These are phyloP conservation scores for Papilio xuthus DNA, from an alignment of 1,140 invertebrate genomes.

Conservation along the genomic window DNA sequence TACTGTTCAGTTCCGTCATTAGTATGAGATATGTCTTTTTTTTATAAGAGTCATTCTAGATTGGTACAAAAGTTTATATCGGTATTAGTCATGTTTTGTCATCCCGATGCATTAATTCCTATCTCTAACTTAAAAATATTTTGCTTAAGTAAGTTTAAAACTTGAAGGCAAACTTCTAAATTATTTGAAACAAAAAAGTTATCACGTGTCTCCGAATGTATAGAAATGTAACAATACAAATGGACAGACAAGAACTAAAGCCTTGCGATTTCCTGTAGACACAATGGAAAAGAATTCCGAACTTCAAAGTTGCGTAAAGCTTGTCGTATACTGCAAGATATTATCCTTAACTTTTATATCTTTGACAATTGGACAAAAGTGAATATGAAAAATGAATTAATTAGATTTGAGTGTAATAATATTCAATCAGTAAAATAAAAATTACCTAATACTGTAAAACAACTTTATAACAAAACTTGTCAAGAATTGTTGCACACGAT, in stretches of 20 bases:
- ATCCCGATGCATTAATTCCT: no score
- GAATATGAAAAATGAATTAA: neutral
- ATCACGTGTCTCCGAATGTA: slow-evolving; percentile 11
- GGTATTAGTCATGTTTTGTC: neutral
- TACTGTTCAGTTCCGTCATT: no score
- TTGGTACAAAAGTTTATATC: neutral
- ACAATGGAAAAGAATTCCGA: slow-evolving; percentile 19
- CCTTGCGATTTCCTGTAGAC: slow-evolving; percentile 25
- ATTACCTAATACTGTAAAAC: neutral
- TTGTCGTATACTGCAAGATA: neutral
- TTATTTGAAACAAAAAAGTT: slow-evolving; percentile 12
- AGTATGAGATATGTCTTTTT: no score
- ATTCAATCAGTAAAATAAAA: neutral
- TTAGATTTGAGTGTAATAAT: neutral
- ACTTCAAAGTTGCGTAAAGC: neutral
- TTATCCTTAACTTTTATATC: neutral
- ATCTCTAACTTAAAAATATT: neutral
- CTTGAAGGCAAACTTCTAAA: neutral
- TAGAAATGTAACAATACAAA: slow-evolving; percentile 23
- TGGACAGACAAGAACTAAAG: slow-evolving; percentile 7
- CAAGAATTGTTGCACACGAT: neutral
- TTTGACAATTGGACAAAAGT: neutral
- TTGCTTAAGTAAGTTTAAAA: neutral
- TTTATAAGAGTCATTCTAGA: neutral
- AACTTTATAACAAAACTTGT: neutral